Base-by-base conservation (phyloP, 2,113 vertebrate species). In the Ammodytes dubius region DNA sequence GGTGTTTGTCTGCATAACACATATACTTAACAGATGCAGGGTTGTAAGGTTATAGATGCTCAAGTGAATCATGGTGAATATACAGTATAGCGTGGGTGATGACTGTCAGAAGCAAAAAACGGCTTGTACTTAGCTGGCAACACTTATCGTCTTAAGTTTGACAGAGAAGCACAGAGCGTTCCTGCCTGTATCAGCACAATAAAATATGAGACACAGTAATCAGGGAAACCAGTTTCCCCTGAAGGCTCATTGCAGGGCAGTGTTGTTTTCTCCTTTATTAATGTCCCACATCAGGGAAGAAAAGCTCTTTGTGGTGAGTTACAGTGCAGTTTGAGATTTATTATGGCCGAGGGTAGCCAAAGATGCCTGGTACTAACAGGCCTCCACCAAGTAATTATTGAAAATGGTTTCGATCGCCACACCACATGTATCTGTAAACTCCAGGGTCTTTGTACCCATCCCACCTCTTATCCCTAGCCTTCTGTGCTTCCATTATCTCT, bases 161-260 rank as follows among this genome's bases (percentile, higher is more conserved):
- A 69, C 75, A 58, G 84, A 4, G 17, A 64, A 10, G 68, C 59
- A 42, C 0, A 6, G 8, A n/a, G 53, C 9, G 50, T 79, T 61
- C 61, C 76, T 70, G 86, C 70, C n/a, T 75, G 53, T 19, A 73
- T 86, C 81, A 88, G 82, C 82, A 74, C 70, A 11, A 70, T 60
- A 74, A 50, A 75, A 82, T 77, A 40, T 53, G 74, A 82, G 79
- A 65, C 1, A 10, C 59, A 60, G 70, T 70, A 72, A 87, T 81
- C 74, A 68, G 69, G 77, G 70, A 86, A 77, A 63, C 46, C 27
- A 10, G 27, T 72, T 79, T 64, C 50, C 60, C 73, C 76, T 45
- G 70, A 66, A 73, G 82, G 66, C 53, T 77, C 56, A 47, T 79
- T 70, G 75, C 53, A 53, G 50, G 5, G 4, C 49, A 27, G 17